Evolutionary conservation across 2,113 vertebrate genomes (phyloP).

Genomic region (Thunnus thynnus): DNA sequence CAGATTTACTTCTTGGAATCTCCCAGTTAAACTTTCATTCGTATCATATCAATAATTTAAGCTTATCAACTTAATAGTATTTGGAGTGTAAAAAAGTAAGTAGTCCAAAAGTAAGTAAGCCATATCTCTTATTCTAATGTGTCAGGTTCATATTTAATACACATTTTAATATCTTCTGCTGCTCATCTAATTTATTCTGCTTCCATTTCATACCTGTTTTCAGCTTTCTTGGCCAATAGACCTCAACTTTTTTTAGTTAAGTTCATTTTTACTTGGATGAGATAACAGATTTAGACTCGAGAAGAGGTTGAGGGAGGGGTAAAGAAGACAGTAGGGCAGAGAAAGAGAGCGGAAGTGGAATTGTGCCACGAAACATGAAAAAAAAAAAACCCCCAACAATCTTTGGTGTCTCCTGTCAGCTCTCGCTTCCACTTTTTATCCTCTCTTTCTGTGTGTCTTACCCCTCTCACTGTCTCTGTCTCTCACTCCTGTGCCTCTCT

Average conservation of each 20-base stretch:
- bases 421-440: conserved; percentile 14
- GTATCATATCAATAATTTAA: neutral
- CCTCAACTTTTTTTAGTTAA: too few relatives aligned
- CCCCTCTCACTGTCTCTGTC: conserved; percentile 25
- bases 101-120: neutral
- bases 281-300: neutral
- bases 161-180: neutral
- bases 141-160: neutral
- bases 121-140: neutral
- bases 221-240: too few relatives aligned
- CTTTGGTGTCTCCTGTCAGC: conserved; percentile 18
- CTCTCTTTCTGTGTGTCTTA: neutral
- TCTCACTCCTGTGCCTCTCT: conserved; percentile 46
- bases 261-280: neutral
- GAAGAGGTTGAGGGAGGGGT: neutral
- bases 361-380: neutral
- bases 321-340: neutral
- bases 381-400: neutral
- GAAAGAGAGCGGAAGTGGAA: conserved; percentile 23
- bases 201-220: too few relatives aligned
- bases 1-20: neutral
- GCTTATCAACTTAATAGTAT: neutral
- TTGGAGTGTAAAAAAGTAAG: neutral
- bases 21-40: neutral
- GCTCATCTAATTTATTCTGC: too few relatives aligned